Evolutionary conservation across 2,888 invertebrate species (phyloP).

Genomic region (Linnaemya tessellans): DNA sequence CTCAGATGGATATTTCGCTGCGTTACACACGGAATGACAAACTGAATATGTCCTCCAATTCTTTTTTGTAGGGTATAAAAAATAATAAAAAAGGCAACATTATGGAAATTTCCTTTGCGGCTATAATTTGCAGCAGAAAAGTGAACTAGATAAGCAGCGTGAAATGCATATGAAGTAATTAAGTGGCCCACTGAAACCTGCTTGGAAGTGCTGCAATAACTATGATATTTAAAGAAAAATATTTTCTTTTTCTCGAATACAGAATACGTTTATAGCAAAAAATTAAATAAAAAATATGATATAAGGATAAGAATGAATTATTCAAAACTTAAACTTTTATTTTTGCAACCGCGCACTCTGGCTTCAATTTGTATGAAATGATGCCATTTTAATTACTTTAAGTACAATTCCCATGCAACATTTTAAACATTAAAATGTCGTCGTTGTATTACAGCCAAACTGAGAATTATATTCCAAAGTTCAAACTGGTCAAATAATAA

Average conservation of each 20-base stretch:
- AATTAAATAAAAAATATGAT: no score
- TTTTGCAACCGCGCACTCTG: no score
- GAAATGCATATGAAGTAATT: neutral
- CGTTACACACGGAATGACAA: no score
- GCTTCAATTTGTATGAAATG: neutral
- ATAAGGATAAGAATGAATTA: no score
- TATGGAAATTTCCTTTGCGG: conserved; percentile 50
- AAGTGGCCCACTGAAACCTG: neutral
- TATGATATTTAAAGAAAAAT: no score
- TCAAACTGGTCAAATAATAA: neutral
- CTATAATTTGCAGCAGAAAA: conserved; percentile 51
- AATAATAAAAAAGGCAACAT: conserved; percentile 20
- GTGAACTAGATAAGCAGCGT: conserved; percentile 27
- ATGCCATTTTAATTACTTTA: neutral
- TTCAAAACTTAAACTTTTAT: no score
- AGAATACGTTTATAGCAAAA: no score
- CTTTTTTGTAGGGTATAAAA: no score
- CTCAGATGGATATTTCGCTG: no score
- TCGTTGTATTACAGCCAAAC: neutral
- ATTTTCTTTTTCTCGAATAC: no score
- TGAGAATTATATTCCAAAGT: neutral
- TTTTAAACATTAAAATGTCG: neutral
- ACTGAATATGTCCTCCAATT: no score
- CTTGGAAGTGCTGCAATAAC: neutral
- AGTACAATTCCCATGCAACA: neutral